Evolutionary conservation across 2,797 vertebrate species (phyloP).

Genomic region (Sebastes vulpes): DNA sequence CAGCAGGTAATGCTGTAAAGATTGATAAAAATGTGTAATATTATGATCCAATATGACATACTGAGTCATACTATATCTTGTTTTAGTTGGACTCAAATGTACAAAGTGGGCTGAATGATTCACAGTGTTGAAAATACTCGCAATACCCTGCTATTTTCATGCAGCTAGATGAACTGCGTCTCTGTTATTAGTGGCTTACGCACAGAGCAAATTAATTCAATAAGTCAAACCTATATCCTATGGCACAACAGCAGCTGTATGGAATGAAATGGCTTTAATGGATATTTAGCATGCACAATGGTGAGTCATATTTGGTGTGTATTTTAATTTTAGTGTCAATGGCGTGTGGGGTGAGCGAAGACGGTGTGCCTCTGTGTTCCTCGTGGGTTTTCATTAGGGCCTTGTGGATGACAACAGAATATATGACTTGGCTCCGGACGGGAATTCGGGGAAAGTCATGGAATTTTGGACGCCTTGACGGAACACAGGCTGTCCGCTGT

Average conservation of each 20-base stretch:
- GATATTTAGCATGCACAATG: constrained; percentile 10
- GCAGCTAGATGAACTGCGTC: constrained; percentile 38
- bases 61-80: constrained; percentile 8
- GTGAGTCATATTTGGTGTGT: constrained; percentile 28
- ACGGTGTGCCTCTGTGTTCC: constrained; percentile 57
- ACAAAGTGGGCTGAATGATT: constrained; percentile 36
- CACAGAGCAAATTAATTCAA: constrained; percentile 49
- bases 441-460: constrained; percentile 84
- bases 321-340: constrained; percentile 38
- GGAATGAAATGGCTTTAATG: constrained; percentile 16
- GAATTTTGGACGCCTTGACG: constrained; percentile 85
- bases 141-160: constrained; percentile 42
- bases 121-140: constrained; percentile 49
- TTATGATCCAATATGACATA: constrained; percentile 45
- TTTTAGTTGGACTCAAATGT: constrained; percentile 38
- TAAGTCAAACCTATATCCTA: constrained; percentile 37
- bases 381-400: constrained; percentile 78
- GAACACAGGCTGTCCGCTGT: constrained; percentile 84
- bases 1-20: constrained; percentile 37
- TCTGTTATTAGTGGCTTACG: constrained; percentile 60
- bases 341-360: constrained; percentile 43
- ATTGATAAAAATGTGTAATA: constrained; percentile 34
- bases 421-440: constrained; percentile 79
- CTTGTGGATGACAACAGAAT: constrained; percentile 80
- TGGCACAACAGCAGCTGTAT: constrained; percentile 27